Evolutionary conservation across 2,888 invertebrate species (phyloP).

Genomic region (Hofmannophila pseudospretella): DNA sequence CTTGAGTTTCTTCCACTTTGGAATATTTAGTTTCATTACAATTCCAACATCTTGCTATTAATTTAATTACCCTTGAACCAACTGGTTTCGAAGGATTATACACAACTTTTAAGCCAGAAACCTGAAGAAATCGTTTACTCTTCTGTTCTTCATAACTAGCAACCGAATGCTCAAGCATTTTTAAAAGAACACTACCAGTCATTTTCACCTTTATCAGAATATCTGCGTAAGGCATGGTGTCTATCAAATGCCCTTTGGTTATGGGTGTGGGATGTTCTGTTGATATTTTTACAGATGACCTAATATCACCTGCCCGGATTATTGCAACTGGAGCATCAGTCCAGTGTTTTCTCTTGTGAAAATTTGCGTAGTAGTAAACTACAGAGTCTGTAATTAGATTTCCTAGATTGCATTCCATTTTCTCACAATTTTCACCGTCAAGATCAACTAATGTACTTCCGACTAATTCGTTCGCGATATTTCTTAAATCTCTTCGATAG

Average conservation of each 20-base stretch:
- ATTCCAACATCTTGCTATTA: constrained; percentile 81
- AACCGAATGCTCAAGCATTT: constrained; percentile 84
- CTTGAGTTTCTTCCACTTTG: constrained; percentile 64
- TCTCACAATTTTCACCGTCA: constrained; percentile 82
- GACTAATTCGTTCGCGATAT: constrained; percentile 73
- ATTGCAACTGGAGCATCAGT: constrained; percentile 87
- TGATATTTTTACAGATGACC: constrained; percentile 82
- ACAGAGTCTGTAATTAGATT: constrained; percentile 89
- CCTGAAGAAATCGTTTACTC: constrained; percentile 87
- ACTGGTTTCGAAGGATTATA: constrained; percentile 81
- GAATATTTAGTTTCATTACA: constrained; percentile 82
- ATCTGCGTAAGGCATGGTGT: constrained; percentile 88
- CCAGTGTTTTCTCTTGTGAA: constrained; percentile 79
- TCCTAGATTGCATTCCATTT: constrained; percentile 93
- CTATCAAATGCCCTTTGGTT: constrained; percentile 84
- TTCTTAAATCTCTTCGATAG: constrained; percentile 76
- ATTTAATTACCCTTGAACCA: constrained; percentile 81
- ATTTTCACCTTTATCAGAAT: constrained; percentile 80
- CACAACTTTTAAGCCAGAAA: constrained; percentile 85
- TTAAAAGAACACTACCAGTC: constrained; percentile 80
- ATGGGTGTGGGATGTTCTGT: constrained; percentile 61
- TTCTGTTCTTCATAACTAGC: constrained; percentile 57
- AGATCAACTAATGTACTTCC: constrained; percentile 84
- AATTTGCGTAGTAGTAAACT: constrained; percentile 76
- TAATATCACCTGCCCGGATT: constrained; percentile 86